Conservation (phyloP, 1,140 invertebrate genomes). For the Aleiodes sp. region DNA sequence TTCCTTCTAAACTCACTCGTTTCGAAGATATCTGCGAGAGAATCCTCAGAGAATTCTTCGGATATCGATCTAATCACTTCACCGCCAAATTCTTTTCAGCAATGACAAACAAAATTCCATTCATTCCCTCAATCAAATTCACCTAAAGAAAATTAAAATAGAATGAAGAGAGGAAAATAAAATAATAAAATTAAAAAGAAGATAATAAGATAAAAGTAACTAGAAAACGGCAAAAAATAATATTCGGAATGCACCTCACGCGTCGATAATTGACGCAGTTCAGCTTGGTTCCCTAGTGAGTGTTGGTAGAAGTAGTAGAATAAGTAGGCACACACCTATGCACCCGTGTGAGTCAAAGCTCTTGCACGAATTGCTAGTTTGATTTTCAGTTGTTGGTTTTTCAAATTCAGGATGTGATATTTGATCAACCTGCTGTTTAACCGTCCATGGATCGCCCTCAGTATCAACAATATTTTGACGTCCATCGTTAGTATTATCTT, state of each 20-base stretch:
- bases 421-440: constrained; percentile 56
- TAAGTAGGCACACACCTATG: constrained; percentile 64
- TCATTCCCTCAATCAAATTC: not conserved
- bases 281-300: constrained; percentile 42
- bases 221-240: not conserved
- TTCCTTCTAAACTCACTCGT: no score
- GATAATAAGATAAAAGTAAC: constrained; percentile 21
- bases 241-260: constrained; percentile 20
- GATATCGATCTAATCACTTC: not conserved
- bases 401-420: constrained; percentile 59
- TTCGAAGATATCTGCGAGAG: no score
- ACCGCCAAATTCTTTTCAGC: not conserved
- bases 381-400: constrained; percentile 56
- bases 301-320: constrained; percentile 58
- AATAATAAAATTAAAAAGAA: not conserved
- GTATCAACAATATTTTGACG: constrained; percentile 52
- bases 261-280: constrained; percentile 22
- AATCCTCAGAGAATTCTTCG: no score
- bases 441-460: constrained; percentile 53
- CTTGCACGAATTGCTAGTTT: constrained; percentile 50
- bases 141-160: not conserved
- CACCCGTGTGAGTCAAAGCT: constrained; percentile 50
- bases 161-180: not conserved
- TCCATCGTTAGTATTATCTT: constrained; percentile 39
- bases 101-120: not conserved